Percentiles rank a stretch among this genome's conserved stretches.
Conservation (phyloP, 2,113 vertebrate species). For the Tangachromis dhanisi region DNA sequence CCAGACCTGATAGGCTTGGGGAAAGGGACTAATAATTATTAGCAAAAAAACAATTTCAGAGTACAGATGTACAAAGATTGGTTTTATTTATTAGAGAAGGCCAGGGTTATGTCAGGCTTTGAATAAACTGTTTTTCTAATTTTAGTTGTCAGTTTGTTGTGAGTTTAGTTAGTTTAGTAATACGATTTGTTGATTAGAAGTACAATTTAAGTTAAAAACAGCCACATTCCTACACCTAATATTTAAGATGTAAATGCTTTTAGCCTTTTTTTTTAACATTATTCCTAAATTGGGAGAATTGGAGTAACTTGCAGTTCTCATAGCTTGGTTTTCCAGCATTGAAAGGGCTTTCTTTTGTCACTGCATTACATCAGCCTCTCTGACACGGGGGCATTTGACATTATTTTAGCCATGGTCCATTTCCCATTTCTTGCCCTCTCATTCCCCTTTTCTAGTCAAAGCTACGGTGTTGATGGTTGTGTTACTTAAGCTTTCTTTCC, state of each 20-base stretch:
- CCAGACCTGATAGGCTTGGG: background rate
- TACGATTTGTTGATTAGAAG: background rate
- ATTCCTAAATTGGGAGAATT: background rate
- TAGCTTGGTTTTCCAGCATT: background rate
- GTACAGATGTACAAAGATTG: background rate
- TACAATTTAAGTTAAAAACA: background rate
- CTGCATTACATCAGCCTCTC: background rate
- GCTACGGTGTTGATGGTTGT: background rate
- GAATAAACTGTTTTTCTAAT: background rate
- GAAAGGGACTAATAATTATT: background rate
- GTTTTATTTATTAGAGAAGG: background rate
- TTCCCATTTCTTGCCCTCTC: slow-evolving; percentile 26
- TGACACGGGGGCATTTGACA: background rate
- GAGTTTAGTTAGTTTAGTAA: background rate
- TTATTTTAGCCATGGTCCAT: slow-evolving; percentile 28
- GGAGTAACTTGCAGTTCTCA: background rate
- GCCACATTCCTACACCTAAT: background rate
- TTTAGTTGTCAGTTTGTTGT: background rate
- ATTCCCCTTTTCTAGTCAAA: background rate
- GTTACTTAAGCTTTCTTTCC: background rate
- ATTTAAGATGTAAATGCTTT: background rate
- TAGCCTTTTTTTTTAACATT: background rate
- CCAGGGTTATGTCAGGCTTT: background rate
- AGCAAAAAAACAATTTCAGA: background rate
- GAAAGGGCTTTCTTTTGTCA: background rate